Conservation (phyloP, 2,888 invertebrate species). For the Drosophila flavopinicola region DNA sequence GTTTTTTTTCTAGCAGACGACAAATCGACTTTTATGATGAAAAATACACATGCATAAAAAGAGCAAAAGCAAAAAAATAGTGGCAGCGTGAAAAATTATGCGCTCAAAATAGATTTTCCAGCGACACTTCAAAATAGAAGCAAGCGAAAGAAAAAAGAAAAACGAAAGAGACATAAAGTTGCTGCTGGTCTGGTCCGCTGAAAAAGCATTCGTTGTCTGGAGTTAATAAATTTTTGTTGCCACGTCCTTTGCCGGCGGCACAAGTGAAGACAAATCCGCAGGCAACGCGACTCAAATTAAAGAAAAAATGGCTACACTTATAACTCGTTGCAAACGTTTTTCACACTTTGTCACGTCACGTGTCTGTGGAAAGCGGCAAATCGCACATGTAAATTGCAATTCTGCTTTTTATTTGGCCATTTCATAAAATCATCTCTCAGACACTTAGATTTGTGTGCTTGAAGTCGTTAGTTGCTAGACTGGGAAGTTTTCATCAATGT, state of each 20-base stretch:
- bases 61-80: conserved; percentile 7
- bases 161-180: conserved; percentile 14
- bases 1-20: conserved; percentile 41
- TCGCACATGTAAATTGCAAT: conserved; percentile 28
- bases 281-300: conserved; percentile 27
- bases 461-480: conserved; percentile 22
- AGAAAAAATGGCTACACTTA: conserved; percentile 35
- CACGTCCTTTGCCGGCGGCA: conserved; percentile 59
- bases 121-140: conserved; percentile 41
- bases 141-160: too few relatives aligned
- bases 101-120: conserved; percentile 73
- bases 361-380: conserved; percentile 18
- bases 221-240: conserved; percentile 69
- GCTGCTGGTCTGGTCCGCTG: conserved; percentile 30
- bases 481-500: not conserved
- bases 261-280: conserved; percentile 52
- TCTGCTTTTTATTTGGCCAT: conserved; percentile 18
- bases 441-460: conserved; percentile 9
- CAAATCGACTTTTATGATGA: conserved; percentile 64
- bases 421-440: conserved; percentile 25
- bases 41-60: conserved; percentile 49
- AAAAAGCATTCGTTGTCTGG: conserved; percentile 48
- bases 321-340: conserved; percentile 63
- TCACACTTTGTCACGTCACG: conserved; percentile 66
- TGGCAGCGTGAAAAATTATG: conserved; percentile 76